A percentile compares a stretch with the other conserved stretches of the same genome.
Conservation (phyloP, 2,797 vertebrate species). For the Gymnopithys bicolor region DNA sequence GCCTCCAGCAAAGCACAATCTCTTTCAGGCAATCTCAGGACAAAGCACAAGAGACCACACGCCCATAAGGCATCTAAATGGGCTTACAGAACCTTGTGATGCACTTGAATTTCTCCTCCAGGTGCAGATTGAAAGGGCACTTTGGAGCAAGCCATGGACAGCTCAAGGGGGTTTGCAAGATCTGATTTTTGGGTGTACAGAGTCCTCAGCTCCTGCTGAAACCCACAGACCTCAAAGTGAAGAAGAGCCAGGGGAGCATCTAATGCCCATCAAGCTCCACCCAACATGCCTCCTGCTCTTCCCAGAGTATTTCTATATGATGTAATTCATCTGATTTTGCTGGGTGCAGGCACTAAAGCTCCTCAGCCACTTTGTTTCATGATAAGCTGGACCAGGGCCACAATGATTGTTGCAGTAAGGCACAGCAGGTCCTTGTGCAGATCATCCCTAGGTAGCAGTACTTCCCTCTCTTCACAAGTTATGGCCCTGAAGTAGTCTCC, state of each 20-base stretch:
- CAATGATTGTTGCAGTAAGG: background rate
- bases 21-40: background rate
- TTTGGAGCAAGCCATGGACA: background rate
- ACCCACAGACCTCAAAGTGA: background rate
- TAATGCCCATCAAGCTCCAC: background rate
- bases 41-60: background rate
- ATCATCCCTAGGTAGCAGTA: background rate
- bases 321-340: rapidly evolving
- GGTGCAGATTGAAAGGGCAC: background rate
- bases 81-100: background rate
- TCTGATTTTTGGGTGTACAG: background rate
- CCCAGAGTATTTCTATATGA: background rate
- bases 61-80: background rate
- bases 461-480: background rate
- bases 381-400: background rate
- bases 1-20: background rate
- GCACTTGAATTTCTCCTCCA: background rate
- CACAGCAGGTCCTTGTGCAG: background rate
- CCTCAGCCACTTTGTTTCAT: background rate
- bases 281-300: background rate
- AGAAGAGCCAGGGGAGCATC: background rate
- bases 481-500: background rate
- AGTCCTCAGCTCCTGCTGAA: background rate
- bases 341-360: background rate
- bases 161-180: background rate